Evolutionary conservation across 2,888 invertebrate genomes (phyloP), one percentile per base, ranked within the genome.

Genomic region (Cheilosia vernalis): DNA sequence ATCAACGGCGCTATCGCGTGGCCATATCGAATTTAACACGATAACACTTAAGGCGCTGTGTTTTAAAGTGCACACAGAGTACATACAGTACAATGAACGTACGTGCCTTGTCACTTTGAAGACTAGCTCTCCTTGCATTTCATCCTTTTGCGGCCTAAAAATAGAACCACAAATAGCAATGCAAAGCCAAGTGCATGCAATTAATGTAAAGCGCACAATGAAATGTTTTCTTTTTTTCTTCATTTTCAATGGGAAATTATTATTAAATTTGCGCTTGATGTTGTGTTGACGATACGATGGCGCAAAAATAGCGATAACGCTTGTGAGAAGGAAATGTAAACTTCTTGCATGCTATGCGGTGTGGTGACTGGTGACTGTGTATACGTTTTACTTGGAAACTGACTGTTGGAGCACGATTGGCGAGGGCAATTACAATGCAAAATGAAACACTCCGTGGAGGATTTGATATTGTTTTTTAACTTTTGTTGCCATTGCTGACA

Each of bases 1-100:
- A 55, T 66, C 74, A 73, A 15, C 64, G 61, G 80, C 80, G 66
- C 58, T 80, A 85, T 80, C 84, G 84, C 70, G 70, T 85, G 80
- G 66, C 76, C 60, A 76, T 85, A 85, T 85, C 84, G 74, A 80
- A 74, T 80, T 76, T 76, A 85, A 85, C 84, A 72, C 84, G 84
- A 85, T 85, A 80, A 76, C 76, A 85, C 84, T 80, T 80, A 69
- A 63, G 55, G 58, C 67, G 53, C 24, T 30, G 63, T 61, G 53
- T 24, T 47, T 47, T 21, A 56, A 58, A 37, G 37, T 37, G 49
- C 30, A 67, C 67, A 61, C 33, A 21, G 67, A 69, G 61, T 61
- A 60, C 61, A n/a, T 15, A 30, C 30, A 13, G 19, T 37, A 37
- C 58, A 66, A 42, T n/a, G 27, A 53, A 61, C 53, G 74, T 60